phyloP scores from a whole-genome alignment of 2,113 vertebrate species.

The mouse (Mus musculus) region GRCm39 chr10:35774501-35775000 shows the following conservation, averaged over 20 bases:
- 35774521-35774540: conserved; percentile 75
- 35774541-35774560: conserved; percentile 75
- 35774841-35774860: no score
- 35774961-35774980: conserved; percentile 49
- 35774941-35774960: conserved; percentile 54
- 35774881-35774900: background rate
- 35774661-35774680: conserved; percentile 66
- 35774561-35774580: conserved; percentile 79
- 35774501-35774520: conserved; percentile 82
- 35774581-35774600: conserved; percentile 67
- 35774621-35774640: conserved; percentile 72
- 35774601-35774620: conserved; percentile 72
- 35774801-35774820: no score
- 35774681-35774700: conserved; percentile 53
- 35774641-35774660: conserved; percentile 67
- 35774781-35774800: no score
- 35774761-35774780: no score
- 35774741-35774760: no score
- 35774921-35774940: conserved; percentile 63
- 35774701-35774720: conserved; percentile 61
- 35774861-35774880: no score
- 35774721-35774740: background rate
- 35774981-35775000: conserved; percentile 40
- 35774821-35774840: no score
- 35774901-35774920: conserved; percentile 33